Base-by-base conservation (phyloP, 2,113 vertebrate genomes). In the Myiopsitta monachus region DNA sequence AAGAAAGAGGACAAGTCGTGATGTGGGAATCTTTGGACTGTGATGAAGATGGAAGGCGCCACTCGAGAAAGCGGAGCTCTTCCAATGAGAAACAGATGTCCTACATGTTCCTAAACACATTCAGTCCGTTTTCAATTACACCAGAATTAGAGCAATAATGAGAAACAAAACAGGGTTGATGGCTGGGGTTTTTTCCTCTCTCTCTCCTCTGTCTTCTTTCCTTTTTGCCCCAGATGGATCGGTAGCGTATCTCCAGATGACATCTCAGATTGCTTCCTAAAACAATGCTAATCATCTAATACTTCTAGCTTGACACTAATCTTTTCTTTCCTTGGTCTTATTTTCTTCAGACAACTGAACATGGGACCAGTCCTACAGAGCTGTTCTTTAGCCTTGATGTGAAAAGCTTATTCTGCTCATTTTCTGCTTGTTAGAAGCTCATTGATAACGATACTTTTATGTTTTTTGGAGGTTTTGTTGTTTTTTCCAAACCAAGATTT, bases 61-160 rank as follows among this genome's bases (percentile, higher is more conserved):
- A 93, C 91, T 94, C 30, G 74, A 94, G 89, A 90, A 87, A 95
- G 90, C 62, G 3, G 82, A 96, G 92, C 90, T 95, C 94, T 96
- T 46, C 94, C 94, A 95, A 98, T 38, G 97, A 94, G 93, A 97
- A 97, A 91, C 97, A 98, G 97, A 98, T 98, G 97, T 96, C 85
- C 94, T 92, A 72, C 95, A 77, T 94, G 93, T 87, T 97, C 95
- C 96, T 88, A 83, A 96, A 96, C 94, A 55, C 96, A 88, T 91
- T 68, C 91, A 83, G 96, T 61, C 94, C 92, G 97, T 95, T 97
- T 97, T 94, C 94, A 97, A 97, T 97, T 96, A 97, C 79, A 63
- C 87, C 73, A 92, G 94, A 97, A 97, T 96, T 96, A 96, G 96
- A 96, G 95, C 94, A 95, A 92, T 95, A 95, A 96, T 90, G 80